These are phyloP conservation scores for Notechis scutatus DNA, from an alignment of 2,113 vertebrate species.

Conservation along the genomic window DNA sequence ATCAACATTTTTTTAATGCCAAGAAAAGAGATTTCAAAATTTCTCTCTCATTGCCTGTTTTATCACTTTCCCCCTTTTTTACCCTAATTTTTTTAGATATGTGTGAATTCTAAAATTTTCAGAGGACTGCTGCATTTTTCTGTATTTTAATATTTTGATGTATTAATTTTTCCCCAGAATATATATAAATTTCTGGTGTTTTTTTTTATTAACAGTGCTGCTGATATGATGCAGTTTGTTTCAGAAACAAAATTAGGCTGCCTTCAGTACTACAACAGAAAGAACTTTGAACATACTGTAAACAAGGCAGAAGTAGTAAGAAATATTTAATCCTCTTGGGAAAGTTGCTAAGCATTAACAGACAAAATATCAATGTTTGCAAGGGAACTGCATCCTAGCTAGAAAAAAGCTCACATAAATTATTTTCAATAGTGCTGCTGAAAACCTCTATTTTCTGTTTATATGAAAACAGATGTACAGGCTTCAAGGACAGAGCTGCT, in stretches of 20 bases:
- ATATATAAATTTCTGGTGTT: not conserved
- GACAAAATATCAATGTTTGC: not conserved
- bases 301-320: not conserved
- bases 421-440: not conserved
- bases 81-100: not conserved
- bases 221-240: not conserved
- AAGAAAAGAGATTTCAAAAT: not conserved
- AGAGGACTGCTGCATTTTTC: not conserved
- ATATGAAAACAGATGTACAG: not conserved
- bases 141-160: not conserved
- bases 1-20: not conserved
- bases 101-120: not conserved
- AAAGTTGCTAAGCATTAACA: not conserved
- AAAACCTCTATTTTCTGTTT: constrained; percentile 15
- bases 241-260: not conserved
- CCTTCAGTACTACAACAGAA: not conserved
- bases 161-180: too few relatives aligned
- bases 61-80: not conserved
- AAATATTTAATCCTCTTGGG: not conserved
- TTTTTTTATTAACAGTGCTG: too few relatives aligned
- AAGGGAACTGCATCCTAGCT: not conserved
- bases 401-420: not conserved
- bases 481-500: constrained; percentile 8
- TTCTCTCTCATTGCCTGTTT: not conserved
- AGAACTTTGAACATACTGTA: not conserved